Conservation (phyloP, 1,140 invertebrate species). For the Rhopalosiphum maidis region DNA sequence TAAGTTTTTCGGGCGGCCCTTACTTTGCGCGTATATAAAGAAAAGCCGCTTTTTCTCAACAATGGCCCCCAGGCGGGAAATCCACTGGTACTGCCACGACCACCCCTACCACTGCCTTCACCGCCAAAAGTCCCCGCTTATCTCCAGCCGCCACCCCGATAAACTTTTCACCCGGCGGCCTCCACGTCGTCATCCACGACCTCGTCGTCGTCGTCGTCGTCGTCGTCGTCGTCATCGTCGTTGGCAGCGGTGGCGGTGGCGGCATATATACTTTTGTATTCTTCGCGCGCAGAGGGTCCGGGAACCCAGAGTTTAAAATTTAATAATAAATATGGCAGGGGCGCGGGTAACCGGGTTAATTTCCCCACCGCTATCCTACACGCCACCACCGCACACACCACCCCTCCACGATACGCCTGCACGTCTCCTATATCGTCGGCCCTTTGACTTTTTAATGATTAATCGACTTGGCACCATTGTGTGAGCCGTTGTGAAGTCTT, state of each 20-base stretch:
- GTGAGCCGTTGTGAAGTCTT: not conserved
- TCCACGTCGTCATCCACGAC: not conserved
- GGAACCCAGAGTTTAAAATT: constrained; percentile 55
- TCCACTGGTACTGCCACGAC: constrained; percentile 14
- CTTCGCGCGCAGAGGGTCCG: not conserved
- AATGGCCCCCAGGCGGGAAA: constrained; percentile 52
- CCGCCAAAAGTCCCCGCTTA: not conserved
- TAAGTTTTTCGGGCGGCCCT: constrained; percentile 50
- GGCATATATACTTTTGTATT: constrained; percentile 55
- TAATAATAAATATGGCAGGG: constrained; percentile 55
- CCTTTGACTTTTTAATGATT: constrained; percentile 56
- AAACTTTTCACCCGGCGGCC: constrained; percentile 46
- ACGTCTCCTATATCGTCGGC: not conserved
- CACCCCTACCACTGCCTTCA: not conserved
- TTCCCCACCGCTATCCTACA: not conserved
- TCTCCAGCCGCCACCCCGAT: constrained; percentile 32
- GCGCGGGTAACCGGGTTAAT: constrained; percentile 40
- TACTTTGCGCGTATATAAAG: constrained; percentile 45
- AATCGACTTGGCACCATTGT: constrained; percentile 43
- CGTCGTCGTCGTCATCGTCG: not conserved
- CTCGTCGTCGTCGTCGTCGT: not conserved
- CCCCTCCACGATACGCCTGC: not conserved
- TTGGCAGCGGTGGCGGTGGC: not conserved
- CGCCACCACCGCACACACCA: not conserved
- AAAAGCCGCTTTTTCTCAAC: constrained; percentile 57